These are phyloP conservation scores for Montipora capricornis DNA, from an alignment of 64 coral and sea anemone genomes.

Conservation along the genomic window DNA sequence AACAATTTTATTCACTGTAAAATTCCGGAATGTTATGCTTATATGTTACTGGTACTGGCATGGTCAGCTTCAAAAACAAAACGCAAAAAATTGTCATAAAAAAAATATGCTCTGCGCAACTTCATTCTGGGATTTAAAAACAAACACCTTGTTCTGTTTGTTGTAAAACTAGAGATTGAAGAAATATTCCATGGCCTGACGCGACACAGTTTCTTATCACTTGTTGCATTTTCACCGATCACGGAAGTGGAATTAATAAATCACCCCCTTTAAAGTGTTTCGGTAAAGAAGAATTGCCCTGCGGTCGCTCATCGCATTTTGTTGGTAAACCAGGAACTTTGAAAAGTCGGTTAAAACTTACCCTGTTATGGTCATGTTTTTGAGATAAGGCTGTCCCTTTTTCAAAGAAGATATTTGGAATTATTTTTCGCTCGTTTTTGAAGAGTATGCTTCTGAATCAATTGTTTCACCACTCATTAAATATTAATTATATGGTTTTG, in stretches of 20 bases:
- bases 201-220: not conserved
- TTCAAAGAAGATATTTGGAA: conserved; percentile 18
- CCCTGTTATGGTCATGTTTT: not conserved
- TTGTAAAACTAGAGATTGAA: not conserved
- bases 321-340: conserved; percentile 22
- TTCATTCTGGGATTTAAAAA: not conserved
- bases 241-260: not conserved
- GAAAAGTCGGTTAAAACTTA: conserved; percentile 6
- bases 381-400: not conserved
- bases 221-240: too few species aligned
- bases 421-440: conserved; percentile 63
- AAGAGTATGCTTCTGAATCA: not conserved
- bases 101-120: not conserved
- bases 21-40: not conserved
- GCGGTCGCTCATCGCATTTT: conserved; percentile 35
- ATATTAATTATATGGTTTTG: conserved; percentile 28
- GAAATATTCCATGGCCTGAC: not conserved
- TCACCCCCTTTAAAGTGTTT: not conserved
- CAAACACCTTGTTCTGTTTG: not conserved
- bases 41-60: not conserved
- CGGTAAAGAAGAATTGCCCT: not conserved
- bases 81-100: not conserved
- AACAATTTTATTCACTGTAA: not conserved
- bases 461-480: conserved; percentile 27
- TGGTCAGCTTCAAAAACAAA: not conserved